Evolutionary conservation across 2,888 invertebrate genomes (phyloP).

Genomic region (Tholera decimalis): DNA sequence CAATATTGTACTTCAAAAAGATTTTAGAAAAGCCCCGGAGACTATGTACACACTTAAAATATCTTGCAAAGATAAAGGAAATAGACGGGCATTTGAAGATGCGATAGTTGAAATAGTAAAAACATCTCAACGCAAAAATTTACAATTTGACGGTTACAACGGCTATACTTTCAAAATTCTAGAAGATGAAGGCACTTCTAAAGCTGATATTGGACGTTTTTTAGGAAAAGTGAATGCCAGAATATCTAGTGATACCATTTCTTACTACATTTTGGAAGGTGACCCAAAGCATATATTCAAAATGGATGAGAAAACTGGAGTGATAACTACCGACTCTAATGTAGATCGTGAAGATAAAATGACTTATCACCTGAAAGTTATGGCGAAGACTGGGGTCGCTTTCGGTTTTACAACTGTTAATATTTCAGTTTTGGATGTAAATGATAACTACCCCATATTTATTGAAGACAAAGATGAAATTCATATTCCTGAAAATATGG

Average conservation of each 20-base stretch:
- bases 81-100: slow-evolving; percentile 93
- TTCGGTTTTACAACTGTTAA: slow-evolving; percentile 96
- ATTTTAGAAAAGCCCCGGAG: slow-evolving; percentile 92
- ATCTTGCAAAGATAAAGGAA: slow-evolving; percentile 96
- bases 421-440: slow-evolving; percentile 96
- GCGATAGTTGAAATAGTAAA: slow-evolving; percentile 96
- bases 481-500: slow-evolving; percentile 96
- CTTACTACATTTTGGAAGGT: slow-evolving; percentile 95
- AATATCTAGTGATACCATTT: slow-evolving; percentile 92
- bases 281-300: slow-evolving; percentile 95
- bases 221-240: slow-evolving; percentile 95
- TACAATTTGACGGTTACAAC: slow-evolving; percentile 94
- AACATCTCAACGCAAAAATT: slow-evolving; percentile 93
- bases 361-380: slow-evolving; percentile 95
- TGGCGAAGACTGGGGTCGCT: slow-evolving; percentile 94
- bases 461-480: slow-evolving; percentile 95
- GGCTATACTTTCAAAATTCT: slow-evolving; percentile 96
- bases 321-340: slow-evolving; percentile 94
- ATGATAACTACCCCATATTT: slow-evolving; percentile 97
- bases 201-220: slow-evolving; percentile 92
- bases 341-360: slow-evolving; percentile 96
- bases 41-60: slow-evolving; percentile 94
- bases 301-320: slow-evolving; percentile 95
- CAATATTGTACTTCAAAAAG: slow-evolving; percentile 93
- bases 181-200: slow-evolving; percentile 95